Percentiles rank a stretch among this genome's conserved stretches.
These are phyloP conservation scores for Buceros bicornis DNA, from an alignment of 2,797 vertebrate species.

Conservation along the genomic window DNA sequence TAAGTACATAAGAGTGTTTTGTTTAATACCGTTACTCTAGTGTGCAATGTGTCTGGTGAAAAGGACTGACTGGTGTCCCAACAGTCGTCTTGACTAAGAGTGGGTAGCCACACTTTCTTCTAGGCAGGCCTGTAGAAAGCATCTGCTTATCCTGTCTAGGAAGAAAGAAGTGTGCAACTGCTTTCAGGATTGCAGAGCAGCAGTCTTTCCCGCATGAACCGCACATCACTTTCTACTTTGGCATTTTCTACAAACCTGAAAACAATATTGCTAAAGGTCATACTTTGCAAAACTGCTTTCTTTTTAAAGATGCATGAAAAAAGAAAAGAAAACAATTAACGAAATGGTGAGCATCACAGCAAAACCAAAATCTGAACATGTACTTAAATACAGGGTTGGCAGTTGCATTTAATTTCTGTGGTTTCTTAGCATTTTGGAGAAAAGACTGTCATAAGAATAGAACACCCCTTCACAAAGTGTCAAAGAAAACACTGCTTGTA, in stretches of 20 bases:
- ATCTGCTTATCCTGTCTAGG: neutral
- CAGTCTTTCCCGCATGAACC: neutral
- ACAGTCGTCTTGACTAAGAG: neutral
- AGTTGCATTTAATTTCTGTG: neutral
- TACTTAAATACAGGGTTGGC: neutral
- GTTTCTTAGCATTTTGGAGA: neutral
- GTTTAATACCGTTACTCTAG: neutral
- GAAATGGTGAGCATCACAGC: neutral
- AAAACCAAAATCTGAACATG: neutral
- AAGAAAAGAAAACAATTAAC: neutral
- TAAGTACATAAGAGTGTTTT: neutral
- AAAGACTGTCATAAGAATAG: neutral
- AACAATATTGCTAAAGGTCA: neutral
- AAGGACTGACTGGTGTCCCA: neutral
- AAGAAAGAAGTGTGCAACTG: neutral
- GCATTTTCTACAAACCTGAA: slow-evolving; percentile 10
- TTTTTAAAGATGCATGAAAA: neutral
- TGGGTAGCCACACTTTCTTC: neutral
- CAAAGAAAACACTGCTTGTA: neutral
- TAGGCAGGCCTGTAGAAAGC: neutral
- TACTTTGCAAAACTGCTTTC: neutral
- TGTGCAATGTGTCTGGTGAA: neutral
- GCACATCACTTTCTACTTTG: neutral
- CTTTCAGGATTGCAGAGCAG: neutral
- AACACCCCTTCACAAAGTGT: neutral